phyloP scores from a whole-genome alignment of 1,140 invertebrate genomes.

The Archivesica marissinica region DNA sequence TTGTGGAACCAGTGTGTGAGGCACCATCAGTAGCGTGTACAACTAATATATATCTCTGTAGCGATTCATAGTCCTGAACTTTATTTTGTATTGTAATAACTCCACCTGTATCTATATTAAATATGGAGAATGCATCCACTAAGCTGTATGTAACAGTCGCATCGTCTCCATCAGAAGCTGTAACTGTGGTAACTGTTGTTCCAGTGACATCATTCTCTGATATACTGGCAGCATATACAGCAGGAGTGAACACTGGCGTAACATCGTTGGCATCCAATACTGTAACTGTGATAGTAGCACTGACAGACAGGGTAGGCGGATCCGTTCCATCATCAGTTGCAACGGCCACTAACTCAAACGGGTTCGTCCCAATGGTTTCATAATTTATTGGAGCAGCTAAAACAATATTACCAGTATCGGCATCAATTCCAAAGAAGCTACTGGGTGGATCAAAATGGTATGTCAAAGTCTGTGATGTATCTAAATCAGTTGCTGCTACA shows the following conservation, averaged over 20 bases:
- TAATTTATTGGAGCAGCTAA: constrained; percentile 51
- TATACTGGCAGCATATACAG: constrained; percentile 33
- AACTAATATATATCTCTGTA: constrained; percentile 61
- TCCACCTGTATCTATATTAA: constrained; percentile 60
- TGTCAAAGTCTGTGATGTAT: constrained; percentile 48
- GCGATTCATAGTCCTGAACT: constrained; percentile 91
- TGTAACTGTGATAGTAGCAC: constrained; percentile 64
- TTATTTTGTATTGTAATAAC: constrained; percentile 83
- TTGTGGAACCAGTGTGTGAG: constrained; percentile 43
- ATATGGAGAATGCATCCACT: constrained; percentile 30
- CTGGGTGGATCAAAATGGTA: constrained; percentile 36
- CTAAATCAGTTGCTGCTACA: constrained; percentile 60
- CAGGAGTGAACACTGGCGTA: constrained; percentile 66
- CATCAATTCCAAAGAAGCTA: constrained; percentile 53
- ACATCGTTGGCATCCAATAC: constrained; percentile 73
- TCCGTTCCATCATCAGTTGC: constrained; percentile 67
- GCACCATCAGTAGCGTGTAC: constrained; percentile 65
- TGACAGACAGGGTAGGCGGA: constrained; percentile 10
- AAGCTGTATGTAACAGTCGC: constrained; percentile 21
- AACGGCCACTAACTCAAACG: constrained; percentile 61
- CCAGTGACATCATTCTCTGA: constrained; percentile 55
- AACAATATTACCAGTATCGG: constrained; percentile 45
- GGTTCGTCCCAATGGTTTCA: constrained; percentile 52
- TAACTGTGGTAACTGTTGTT: constrained; percentile 33
- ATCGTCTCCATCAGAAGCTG: constrained; percentile 34